A percentile compares a stretch with the other conserved stretches of the same genome.
Evolutionary conservation across 2,113 vertebrate genomes (phyloP).

Genomic region (Girardinichthys multiradiatus): DNA sequence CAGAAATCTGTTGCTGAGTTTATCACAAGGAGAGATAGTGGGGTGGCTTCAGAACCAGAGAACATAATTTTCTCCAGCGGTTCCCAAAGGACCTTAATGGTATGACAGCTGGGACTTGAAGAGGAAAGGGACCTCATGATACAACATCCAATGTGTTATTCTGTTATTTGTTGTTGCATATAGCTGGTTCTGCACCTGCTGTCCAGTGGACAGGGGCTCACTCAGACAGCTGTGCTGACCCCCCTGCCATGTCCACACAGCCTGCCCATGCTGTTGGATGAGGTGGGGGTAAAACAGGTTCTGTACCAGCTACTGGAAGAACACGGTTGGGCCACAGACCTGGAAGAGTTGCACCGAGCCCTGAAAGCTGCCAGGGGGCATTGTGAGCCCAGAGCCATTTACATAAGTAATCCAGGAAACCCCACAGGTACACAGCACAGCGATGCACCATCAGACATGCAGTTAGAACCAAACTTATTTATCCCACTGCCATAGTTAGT

Average conservation of each 20-base stretch:
- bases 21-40: constrained; percentile 68
- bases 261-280: constrained; percentile 50
- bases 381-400: constrained; percentile 73
- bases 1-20: constrained; percentile 65
- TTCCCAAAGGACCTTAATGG: constrained; percentile 63
- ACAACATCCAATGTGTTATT: neutral
- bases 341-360: constrained; percentile 52
- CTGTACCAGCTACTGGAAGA: constrained; percentile 68
- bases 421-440: constrained; percentile 71
- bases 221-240: constrained; percentile 65
- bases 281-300: constrained; percentile 25
- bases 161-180: neutral
- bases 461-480: too few species aligned
- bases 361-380: constrained; percentile 32
- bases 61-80: constrained; percentile 70
- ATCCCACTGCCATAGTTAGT: neutral
- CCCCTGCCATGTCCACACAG: constrained; percentile 66
- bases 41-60: constrained; percentile 45
- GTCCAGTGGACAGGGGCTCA: constrained; percentile 40
- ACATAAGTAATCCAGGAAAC: constrained; percentile 78
- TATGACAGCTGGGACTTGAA: constrained; percentile 20
- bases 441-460: neutral
- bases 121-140: neutral
- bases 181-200: constrained; percentile 67
- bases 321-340: constrained; percentile 67